phyloP scores from a whole-genome alignment of 92 coral and sea anemone genomes.

The Meandrina meandrites region DNA sequence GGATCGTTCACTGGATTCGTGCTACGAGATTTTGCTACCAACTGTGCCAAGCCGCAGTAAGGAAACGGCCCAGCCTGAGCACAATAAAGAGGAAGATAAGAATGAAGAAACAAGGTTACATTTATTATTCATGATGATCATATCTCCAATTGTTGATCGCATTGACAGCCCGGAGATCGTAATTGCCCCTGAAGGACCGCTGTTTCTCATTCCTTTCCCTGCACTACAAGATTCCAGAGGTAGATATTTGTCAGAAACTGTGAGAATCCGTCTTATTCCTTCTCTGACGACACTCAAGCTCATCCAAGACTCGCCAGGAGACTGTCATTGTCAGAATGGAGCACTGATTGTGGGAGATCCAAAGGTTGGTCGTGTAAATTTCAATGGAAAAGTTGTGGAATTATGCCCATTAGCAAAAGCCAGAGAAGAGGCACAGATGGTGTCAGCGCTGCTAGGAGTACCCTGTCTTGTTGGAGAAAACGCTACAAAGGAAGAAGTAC shows the following conservation, averaged over 20 bases:
- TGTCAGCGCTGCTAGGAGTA: neutral
- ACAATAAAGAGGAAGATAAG: neutral
- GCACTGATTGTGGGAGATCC: constrained; percentile 27
- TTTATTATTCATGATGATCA: no score
- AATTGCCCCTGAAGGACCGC: constrained; percentile 10
- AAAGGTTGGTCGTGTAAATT: neutral
- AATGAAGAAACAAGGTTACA: neutral
- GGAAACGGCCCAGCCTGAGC: neutral
- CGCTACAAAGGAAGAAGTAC: constrained; percentile 39
- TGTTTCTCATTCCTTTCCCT: constrained; percentile 5
- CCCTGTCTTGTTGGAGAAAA: constrained; percentile 5
- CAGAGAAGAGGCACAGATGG: constrained; percentile 20
- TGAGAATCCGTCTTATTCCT: constrained; percentile 13
- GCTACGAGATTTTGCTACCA: neutral
- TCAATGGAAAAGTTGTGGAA: neutral
- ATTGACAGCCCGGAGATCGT: constrained; percentile 10
- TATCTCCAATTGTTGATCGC: neutral
- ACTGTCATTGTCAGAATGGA: constrained; percentile 6
- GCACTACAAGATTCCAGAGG: neutral
- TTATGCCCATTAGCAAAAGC: neutral
- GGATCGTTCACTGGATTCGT: constrained; percentile 1
- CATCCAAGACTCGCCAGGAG: neutral
- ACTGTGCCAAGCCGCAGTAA: neutral
- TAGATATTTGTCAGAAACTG: neutral
- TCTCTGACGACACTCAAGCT: constrained; percentile 18